Conservation (phyloP, 2,888 invertebrate genomes). For the Panopea generosa region DNA sequence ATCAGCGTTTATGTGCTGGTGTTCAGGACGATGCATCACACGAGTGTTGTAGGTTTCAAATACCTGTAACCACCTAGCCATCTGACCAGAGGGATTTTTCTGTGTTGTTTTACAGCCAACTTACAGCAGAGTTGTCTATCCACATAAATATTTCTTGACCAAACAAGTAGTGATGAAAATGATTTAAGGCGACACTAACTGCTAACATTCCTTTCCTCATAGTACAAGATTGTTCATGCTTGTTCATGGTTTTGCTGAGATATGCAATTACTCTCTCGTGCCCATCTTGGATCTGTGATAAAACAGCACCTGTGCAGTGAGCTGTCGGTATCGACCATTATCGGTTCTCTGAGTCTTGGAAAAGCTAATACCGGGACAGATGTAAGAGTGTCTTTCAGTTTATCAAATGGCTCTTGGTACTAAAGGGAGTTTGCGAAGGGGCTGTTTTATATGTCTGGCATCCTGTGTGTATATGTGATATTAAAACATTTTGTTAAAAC, state of each 20-base stretch:
- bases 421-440: no score
- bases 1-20: no score
- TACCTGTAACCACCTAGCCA: no score
- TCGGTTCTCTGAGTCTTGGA: neutral
- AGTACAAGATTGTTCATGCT: constrained; percentile 8
- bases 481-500: no score
- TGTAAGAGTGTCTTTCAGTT: neutral
- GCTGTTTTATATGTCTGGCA: no score
- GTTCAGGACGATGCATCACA: no score
- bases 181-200: neutral
- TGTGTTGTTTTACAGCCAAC: no score
- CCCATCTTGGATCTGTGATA: constrained; percentile 7
- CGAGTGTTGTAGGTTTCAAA: no score
- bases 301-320: constrained; percentile 9
- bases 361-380: constrained; percentile 10
- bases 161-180: no score
- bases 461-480: no score
- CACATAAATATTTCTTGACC: neutral
- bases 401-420: neutral
- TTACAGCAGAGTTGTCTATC: constrained; percentile 13
- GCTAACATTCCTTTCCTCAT: constrained; percentile 12
- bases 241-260: no score
- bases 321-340: constrained; percentile 22
- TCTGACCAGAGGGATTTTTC: no score
- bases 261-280: neutral